Conservation (phyloP, 2,888 invertebrate genomes). For the Anticlea derivata region DNA sequence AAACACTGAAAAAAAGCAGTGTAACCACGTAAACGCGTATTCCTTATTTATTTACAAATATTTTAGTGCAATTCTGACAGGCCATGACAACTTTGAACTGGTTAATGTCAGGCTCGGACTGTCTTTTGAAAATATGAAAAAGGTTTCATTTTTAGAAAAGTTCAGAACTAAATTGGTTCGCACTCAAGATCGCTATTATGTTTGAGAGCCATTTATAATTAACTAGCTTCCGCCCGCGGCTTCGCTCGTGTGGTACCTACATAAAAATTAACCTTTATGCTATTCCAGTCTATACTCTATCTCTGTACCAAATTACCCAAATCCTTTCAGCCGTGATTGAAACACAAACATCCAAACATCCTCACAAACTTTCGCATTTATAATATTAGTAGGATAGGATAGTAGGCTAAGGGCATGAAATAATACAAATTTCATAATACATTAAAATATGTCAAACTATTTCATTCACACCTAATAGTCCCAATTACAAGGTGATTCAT, state of each 20-base stretch:
- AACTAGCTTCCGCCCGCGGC: too few relatives aligned
- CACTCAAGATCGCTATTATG: too few relatives aligned
- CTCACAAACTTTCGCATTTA: too few relatives aligned
- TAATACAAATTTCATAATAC: conserved; percentile 49
- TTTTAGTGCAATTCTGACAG: conserved; percentile 74
- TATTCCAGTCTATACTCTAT: too few relatives aligned
- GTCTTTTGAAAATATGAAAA: conserved; percentile 2
- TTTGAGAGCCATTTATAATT: too few relatives aligned
- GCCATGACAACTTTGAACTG: conserved; percentile 67
- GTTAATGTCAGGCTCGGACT: conserved; percentile 46
- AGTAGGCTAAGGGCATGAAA: conserved; percentile 28
- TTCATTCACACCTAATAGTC: conserved; percentile 59
- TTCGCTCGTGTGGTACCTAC: too few relatives aligned
- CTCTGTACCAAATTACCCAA: too few relatives aligned
- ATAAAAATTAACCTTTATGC: too few relatives aligned
- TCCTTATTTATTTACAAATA: conserved; percentile 65
- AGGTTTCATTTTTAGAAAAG: conserved; percentile 1
- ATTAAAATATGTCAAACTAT: conserved; percentile 70
- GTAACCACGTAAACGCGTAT: conserved; percentile 54
- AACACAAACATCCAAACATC: too few relatives aligned
- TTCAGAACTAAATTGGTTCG: too few relatives aligned
- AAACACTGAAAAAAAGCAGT: conserved; percentile 49
- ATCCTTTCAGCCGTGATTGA: too few relatives aligned
- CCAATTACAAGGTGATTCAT: too few relatives aligned
- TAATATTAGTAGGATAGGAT: not conserved